Conservation (phyloP, 2,888 invertebrate genomes). For the Chironomus riparius region DNA sequence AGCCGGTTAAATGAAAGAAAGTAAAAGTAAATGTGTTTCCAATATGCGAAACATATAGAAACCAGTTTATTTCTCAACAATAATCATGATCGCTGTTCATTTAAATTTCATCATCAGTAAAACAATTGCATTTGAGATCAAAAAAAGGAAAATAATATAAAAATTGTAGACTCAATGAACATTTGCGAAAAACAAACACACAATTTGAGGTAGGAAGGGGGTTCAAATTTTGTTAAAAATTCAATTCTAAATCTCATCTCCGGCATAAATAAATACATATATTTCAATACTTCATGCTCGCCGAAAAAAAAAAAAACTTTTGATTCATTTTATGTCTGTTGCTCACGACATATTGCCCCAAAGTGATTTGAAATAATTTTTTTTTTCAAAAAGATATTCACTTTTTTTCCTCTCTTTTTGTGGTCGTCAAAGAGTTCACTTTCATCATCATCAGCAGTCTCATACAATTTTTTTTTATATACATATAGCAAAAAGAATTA, state of each 20-base stretch:
- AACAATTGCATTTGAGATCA: no score
- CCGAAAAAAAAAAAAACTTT: not conserved
- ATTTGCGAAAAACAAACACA: not conserved
- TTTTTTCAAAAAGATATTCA: not conserved
- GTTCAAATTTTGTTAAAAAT: not conserved
- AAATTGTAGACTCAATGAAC: no score
- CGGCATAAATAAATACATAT: not conserved
- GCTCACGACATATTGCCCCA: constrained; percentile 10
- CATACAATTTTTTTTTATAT: not conserved
- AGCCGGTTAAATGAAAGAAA: no score
- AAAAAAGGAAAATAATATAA: no score
- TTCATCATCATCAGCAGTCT: not conserved
- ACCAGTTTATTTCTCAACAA: no score
- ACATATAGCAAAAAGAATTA: not conserved
- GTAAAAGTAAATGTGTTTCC: no score
- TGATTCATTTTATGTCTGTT: not conserved
- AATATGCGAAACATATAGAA: no score
- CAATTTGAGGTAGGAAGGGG: not conserved
- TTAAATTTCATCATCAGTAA: no score
- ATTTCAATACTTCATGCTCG: not conserved
- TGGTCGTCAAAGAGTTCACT: constrained; percentile 8
- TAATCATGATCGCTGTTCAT: no score
- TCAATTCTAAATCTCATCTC: constrained; percentile 15
- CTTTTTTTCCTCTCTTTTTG: not conserved
- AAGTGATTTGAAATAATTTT: constrained; percentile 5